A percentile compares a stretch with the other conserved stretches of the same genome.
These are phyloP conservation scores for Brachypalpus laphriformis DNA, from an alignment of 2,888 invertebrate species.

Conservation along the genomic window DNA sequence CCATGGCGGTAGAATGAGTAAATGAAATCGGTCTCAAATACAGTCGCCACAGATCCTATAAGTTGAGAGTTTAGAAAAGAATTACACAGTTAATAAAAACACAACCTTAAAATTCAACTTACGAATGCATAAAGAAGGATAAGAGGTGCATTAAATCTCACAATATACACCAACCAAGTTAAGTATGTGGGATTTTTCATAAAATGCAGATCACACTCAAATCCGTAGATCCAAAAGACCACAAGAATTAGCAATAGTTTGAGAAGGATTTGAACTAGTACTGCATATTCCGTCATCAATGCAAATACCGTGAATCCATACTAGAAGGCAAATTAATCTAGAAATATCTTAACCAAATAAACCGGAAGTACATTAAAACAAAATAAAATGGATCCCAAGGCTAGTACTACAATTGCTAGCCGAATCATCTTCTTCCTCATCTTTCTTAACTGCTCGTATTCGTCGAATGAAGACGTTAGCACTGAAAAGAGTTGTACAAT, in stretches of 20 bases:
- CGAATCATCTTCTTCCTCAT: constrained; percentile 75
- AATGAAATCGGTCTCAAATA: too few species aligned
- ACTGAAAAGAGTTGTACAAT: constrained; percentile 78
- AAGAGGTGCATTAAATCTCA: constrained; percentile 79
- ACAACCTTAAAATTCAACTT: too few species aligned
- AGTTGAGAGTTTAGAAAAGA: too few species aligned
- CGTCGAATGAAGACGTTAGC: constrained; percentile 79
- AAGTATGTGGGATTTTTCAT: constrained; percentile 88
- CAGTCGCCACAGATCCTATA: background rate
- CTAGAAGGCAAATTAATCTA: constrained; percentile 63
- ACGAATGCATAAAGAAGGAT: constrained; percentile 78
- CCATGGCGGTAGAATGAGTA: constrained; percentile 76
- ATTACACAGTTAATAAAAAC: too few species aligned
- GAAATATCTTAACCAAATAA: background rate
- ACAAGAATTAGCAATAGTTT: constrained; percentile 89
- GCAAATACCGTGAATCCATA: constrained; percentile 76
- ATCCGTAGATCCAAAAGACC: constrained; percentile 93
- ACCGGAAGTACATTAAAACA: constrained; percentile 75
- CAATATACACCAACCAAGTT: constrained; percentile 81
- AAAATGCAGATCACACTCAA: constrained; percentile 87
- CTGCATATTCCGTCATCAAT: constrained; percentile 74
- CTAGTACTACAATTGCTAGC: constrained; percentile 74
- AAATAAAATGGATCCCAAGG: constrained; percentile 76
- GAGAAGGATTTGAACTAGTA: constrained; percentile 76
- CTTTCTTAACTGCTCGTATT: constrained; percentile 78